Base-by-base conservation (phyloP, 2,888 invertebrate genomes). In the Drosophila percnosoma region DNA sequence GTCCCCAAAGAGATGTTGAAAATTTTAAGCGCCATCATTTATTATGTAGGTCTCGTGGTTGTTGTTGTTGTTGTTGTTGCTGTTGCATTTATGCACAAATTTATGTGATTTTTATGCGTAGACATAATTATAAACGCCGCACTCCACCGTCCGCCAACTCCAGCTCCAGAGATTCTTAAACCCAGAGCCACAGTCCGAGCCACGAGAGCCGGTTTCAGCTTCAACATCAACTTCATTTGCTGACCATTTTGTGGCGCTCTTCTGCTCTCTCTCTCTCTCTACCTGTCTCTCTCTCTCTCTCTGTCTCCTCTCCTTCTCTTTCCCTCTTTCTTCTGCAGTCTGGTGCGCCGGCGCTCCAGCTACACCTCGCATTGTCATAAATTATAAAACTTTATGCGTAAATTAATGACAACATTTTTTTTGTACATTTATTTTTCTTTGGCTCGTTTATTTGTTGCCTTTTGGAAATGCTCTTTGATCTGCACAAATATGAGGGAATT, bases 81-180 rank as follows among this genome's bases (percentile, higher is more conserved):
- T 82, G 73, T 75, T 88, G 87, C 89, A 89, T 85, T 91, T 91
- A 89, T 90, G 86, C 89, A 87, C 80, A 84, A 91, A 91, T 91
- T 91, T 91, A 91, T 91, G 92, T 91, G 92, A 92, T 92, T 91
- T 91, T 91, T 91, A 91, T 91, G 92, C 91, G 92, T 91, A 92
- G 91, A 92, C 91, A 91, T 91, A 90, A 91, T 91, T 92, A 91
- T 91, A 89, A 83, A 87, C 76, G 70, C 60, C 80, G 54, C 58
- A 53, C 65, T 71, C 61, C 71, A 45, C 72, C 78, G 67, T 68
- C 68, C 80, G 63, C 42, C 68, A 53, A 29, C 65, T 65, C 62
- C 54, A 18, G 5, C n/a, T 45, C 24, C 51, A 58, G 66, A 73
- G 71, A 70, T 76, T 54, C 67, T 70, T 68, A 71, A 75, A 40